Base-by-base conservation (phyloP, 2,797 vertebrate species). In the Novumbra hubbsi region DNA sequence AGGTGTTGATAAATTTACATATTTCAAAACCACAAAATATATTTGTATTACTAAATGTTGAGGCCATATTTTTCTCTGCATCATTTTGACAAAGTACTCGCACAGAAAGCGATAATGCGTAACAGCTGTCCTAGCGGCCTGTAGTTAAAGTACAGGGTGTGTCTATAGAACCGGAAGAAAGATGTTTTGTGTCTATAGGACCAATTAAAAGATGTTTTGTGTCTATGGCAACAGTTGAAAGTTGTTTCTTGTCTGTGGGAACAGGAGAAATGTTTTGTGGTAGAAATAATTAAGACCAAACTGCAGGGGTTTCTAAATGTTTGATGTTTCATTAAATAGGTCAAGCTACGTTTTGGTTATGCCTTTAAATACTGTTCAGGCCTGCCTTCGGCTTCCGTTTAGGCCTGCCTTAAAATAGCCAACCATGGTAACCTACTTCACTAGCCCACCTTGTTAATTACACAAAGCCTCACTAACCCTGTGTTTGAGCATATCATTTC, bases 251-350 rank as follows among this genome's bases (percentile, higher is more conserved):
- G 85, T 89, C 85, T 84, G 89, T 89, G 90, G 88, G 91, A 90
- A 84, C 83, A 90, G 84, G 88, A 92, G 90, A 90, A 91, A 91
- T 88, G 90, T 91, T 87, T 90, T 91, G 88, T 90, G 78, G 89
- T 92, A 92, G 88, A 88, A 84, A 80, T 91, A 89, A 87, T 87
- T 81, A 11, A 12, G 41, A 45, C 84, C 90, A 90, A 86, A 93
- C 89, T 91, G 91, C 87, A 90, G 90, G 88, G 79, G 76, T 78
- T 38, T 52, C 73, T 82, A 71, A 76, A 78, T 90, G 85, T 85
- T 84, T 78, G 81, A 84, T 72, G 74, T 57, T 81, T 52, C 60
- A 82, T 45, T 73, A 66, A 38, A 80, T 70, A 74, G 66, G 63
- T 73, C 72, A 77, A 21, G 15, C 65, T 12, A 45, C 41, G 41